Evolutionary conservation across 2,113 vertebrate genomes (phyloP).

Genomic region (Cavia porcellus): DNA sequence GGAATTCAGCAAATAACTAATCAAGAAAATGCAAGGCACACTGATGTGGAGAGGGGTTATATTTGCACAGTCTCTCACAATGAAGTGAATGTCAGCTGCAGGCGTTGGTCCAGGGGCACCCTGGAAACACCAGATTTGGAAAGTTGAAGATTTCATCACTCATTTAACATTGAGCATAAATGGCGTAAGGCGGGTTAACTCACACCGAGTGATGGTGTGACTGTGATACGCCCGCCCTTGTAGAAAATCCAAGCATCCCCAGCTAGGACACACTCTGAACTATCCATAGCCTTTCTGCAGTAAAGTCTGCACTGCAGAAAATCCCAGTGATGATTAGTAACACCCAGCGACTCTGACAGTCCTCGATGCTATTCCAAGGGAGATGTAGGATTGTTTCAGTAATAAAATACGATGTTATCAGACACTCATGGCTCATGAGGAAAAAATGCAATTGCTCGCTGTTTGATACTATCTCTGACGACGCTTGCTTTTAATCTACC

Average conservation of each 20-base stretch:
- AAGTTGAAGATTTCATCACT: neutral
- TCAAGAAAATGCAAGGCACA: slow-evolving; percentile 76
- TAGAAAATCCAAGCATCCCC: slow-evolving; percentile 31
- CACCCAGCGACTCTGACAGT: neutral
- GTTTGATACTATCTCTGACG: slow-evolving; percentile 47
- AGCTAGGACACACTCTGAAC: neutral
- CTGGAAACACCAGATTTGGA: slow-evolving; percentile 37
- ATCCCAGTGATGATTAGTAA: neutral
- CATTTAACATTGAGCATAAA: neutral
- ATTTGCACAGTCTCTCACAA: slow-evolving; percentile 44
- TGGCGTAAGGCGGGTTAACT: slow-evolving; percentile 6
- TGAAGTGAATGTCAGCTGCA: slow-evolving; percentile 70
- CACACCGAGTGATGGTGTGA: neutral
- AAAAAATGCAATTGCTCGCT: slow-evolving; percentile 12
- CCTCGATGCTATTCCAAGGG: neutral
- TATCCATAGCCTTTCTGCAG: neutral
- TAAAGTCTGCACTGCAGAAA: neutral
- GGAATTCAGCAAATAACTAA: slow-evolving; percentile 76
- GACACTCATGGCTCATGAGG: slow-evolving; percentile 37
- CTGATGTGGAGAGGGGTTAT: slow-evolving; percentile 42
- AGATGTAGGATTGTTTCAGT: neutral
- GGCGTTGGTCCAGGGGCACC: neutral
- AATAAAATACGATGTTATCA: slow-evolving; percentile 71
- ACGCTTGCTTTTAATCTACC: slow-evolving; percentile 32
- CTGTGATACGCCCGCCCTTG: neutral